Evolutionary conservation across 1,140 invertebrate species (phyloP).

Genomic region (Ips nitidus): DNA sequence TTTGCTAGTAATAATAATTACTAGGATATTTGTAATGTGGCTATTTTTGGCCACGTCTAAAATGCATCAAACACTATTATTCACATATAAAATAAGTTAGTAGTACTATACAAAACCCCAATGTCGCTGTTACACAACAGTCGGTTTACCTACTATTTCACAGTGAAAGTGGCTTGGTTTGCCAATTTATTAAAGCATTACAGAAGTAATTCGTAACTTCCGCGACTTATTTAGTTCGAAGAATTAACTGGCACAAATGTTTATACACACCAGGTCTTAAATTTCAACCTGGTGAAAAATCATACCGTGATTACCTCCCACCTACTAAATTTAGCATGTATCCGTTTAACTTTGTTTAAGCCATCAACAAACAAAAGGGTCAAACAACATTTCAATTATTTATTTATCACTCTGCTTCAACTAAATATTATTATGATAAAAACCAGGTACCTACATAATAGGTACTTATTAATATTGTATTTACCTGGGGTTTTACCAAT

Average conservation of each 20-base stretch:
- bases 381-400: background rate
- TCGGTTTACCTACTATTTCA: background rate
- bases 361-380: background rate
- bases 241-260: background rate
- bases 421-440: background rate
- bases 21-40: too few species aligned
- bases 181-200: background rate
- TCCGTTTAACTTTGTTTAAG: background rate
- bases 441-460: too few species aligned
- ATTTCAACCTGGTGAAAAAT: background rate
- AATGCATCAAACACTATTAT: background rate
- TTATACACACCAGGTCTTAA: background rate
- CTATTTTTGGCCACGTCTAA: background rate
- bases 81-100: background rate
- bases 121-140: background rate
- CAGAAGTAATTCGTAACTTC: background rate
- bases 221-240: background rate
- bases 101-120: background rate
- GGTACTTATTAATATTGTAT: too few species aligned
- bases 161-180: conserved; percentile 1
- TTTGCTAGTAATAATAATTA: too few species aligned
- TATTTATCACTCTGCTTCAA: background rate
- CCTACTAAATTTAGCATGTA: background rate
- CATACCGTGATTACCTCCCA: background rate
- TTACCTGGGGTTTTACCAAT: too few species aligned